Base-by-base conservation (phyloP, 1,140 invertebrate genomes). In the Brachionus calyciflorus region DNA sequence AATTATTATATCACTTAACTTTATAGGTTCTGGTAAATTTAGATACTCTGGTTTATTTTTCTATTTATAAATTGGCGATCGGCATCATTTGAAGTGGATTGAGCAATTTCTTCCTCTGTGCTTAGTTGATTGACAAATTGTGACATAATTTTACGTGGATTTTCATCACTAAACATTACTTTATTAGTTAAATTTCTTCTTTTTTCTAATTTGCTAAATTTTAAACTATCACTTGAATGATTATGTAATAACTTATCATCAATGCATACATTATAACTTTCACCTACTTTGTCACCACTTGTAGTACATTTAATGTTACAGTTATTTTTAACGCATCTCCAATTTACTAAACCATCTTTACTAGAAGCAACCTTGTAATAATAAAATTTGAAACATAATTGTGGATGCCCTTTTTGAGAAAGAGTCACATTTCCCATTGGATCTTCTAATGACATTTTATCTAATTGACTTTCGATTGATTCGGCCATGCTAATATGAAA, bases 41-140 rank as follows among this genome's bases (percentile, higher is more conserved):
- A 55, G 26, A 55, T 55, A 55, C 5, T 55, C 51, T 24, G 51
- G 51, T 55, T 55, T 55, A 24, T 55, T 55, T 55, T 24, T 55
- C 51, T 5, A 26, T 12, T 5, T 24, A 55, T 55, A 55, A 55
- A 55, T 12, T 26, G 51, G 7, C 51, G 51, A 55, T 55, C 51
- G 21, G 51, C 51, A 12, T 55, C 26, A 24, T 55, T 1, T 7
- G 51, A 24, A 3, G 17, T 6, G 7, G 19, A 17, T 12, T 55
- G 21, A 26, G 51, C 51, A 24, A 55, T 55, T 55, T 55, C 17
- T 55, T 55, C 51, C 12, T 55, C 51, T 24, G 12, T 12, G 2
- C 3, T 55, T 24, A 26, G 12, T 26, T 24, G 10, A 24, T 55
- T 55, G 21, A 19, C 21, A 55, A 24, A 55, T 55, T 55, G 19